Evolutionary conservation across 1,140 invertebrate genomes (phyloP).

Genomic region (Halotydeus destructor): DNA sequence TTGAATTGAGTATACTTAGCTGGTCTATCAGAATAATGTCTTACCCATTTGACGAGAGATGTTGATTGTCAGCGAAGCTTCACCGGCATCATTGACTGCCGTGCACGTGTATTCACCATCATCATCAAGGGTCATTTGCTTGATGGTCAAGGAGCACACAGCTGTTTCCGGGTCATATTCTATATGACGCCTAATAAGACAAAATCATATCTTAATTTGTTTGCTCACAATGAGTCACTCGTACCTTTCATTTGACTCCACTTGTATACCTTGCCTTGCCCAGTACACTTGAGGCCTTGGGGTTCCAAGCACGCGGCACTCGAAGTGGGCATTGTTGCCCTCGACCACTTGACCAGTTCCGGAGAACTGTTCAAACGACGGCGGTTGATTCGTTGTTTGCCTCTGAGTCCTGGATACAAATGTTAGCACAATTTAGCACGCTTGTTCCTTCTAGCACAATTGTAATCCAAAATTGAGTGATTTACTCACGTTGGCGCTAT

Average conservation of each 20-base stretch:
- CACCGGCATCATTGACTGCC: constrained; percentile 73
- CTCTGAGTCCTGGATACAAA: too few species aligned
- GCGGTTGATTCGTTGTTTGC: constrained; percentile 36
- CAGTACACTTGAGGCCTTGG: constrained; percentile 83
- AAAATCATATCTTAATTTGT: not conserved
- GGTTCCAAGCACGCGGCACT: constrained; percentile 68
- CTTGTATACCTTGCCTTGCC: constrained; percentile 50
- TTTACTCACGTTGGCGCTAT: too few species aligned
- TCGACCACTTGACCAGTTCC: constrained; percentile 78
- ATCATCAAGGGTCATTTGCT: constrained; percentile 72
- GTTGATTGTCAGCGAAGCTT: constrained; percentile 80
- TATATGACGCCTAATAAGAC: constrained; percentile 48
- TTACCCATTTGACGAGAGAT: constrained; percentile 44
- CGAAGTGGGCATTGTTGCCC: constrained; percentile 74
- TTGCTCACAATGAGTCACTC: not conserved
- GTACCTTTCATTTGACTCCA: not conserved
- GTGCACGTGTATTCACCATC: constrained; percentile 88
- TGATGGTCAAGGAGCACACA: constrained; percentile 63
- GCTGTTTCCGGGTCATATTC: constrained; percentile 66
- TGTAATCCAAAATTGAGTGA: too few species aligned
- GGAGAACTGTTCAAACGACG: constrained; percentile 79
- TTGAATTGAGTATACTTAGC: constrained; percentile 1
- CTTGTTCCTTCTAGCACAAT: too few species aligned
- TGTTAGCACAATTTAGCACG: too few species aligned
- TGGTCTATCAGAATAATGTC: not conserved